phyloP scores from a whole-genome alignment of 2,113 vertebrate genomes.

The Physeter macrocephalus region DNA sequence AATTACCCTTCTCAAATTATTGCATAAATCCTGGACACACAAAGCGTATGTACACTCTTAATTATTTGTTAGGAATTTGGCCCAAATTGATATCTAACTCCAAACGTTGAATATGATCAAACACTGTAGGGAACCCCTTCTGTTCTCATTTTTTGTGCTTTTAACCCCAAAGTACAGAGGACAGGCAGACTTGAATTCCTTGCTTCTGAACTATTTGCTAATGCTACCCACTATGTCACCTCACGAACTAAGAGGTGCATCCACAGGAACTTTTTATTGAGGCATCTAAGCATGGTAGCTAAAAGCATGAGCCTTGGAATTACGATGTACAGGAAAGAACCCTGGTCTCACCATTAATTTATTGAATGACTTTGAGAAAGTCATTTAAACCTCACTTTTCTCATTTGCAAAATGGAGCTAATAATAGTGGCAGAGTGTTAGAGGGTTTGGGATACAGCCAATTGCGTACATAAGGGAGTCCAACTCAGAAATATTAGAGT shows the following conservation, averaged over 20 bases:
- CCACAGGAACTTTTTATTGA: background rate
- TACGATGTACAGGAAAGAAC: background rate
- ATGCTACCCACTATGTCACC: background rate
- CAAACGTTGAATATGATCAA: background rate
- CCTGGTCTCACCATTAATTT: background rate
- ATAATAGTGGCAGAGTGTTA: background rate
- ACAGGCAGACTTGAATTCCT: background rate
- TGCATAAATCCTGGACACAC: background rate
- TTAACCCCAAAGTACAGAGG: background rate
- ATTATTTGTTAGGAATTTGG: background rate
- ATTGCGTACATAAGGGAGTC: rapidly evolving
- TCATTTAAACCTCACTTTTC: background rate
- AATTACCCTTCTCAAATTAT: background rate
- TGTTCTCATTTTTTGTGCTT: background rate
- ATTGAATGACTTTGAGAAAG: background rate
- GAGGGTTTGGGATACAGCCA: background rate
- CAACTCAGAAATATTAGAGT: background rate
- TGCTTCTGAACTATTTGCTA: background rate
- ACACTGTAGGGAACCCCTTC: background rate
- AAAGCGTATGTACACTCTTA: background rate
- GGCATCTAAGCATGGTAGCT: background rate
- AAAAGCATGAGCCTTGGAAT: background rate
- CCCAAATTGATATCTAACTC: background rate
- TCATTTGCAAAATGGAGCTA: background rate
- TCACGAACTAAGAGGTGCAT: background rate